Percentiles rank a stretch among this genome's conserved stretches.
phyloP scores from a whole-genome alignment of 64 coral and sea anemone genomes.

The Stichodactyla mertensii region DNA sequence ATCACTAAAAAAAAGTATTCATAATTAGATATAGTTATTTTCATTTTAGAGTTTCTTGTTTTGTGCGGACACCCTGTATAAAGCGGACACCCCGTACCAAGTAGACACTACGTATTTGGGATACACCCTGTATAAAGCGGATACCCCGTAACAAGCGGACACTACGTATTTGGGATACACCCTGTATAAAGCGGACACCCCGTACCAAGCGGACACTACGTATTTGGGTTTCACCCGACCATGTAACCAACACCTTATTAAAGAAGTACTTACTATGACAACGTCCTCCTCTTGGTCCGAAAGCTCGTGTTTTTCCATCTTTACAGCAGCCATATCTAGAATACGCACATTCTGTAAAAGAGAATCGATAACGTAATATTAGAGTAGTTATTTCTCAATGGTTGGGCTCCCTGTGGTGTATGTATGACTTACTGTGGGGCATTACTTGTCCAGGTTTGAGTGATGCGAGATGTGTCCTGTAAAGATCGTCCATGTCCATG shows the following conservation, averaged over 20 bases:
- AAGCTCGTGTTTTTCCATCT: neutral
- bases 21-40: neutral
- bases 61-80: no score
- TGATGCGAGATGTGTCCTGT: neutral
- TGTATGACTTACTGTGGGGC: neutral
- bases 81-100: no score
- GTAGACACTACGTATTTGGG: no score
- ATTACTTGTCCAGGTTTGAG: conserved; percentile 7
- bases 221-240: no score
- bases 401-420: neutral
- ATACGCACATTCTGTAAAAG: neutral
- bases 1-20: neutral
- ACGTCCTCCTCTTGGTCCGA: neutral
- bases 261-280: neutral
- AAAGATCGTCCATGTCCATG: neutral
- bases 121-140: no score
- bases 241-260: no score
- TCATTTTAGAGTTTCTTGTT: no score
- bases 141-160: no score
- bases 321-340: neutral
- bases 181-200: no score
- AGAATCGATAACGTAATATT: neutral
- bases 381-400: neutral
- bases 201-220: no score
- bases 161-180: no score